These are phyloP conservation scores for Rutilus rutilus DNA, from an alignment of 2,113 vertebrate genomes.

Conservation along the genomic window DNA sequence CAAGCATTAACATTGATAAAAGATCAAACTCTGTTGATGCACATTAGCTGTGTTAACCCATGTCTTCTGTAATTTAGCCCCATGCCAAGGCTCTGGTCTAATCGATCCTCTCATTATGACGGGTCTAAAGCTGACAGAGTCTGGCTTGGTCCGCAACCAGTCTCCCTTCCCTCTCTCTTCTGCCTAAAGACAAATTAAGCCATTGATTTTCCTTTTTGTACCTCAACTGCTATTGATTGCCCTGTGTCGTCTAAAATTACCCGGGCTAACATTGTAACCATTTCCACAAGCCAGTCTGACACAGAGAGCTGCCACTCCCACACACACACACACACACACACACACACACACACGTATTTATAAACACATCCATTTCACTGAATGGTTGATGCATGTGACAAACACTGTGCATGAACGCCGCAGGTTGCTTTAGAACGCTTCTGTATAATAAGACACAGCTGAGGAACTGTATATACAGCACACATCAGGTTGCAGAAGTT, in stretches of 20 bases:
- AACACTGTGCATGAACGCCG: neutral
- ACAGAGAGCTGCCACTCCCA: neutral
- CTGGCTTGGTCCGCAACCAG: neutral
- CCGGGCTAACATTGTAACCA: conserved; percentile 47
- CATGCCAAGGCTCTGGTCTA: neutral
- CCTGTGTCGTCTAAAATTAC: conserved; percentile 56
- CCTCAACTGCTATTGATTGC: conserved; percentile 60
- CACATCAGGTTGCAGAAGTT: neutral
- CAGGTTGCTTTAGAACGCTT: neutral
- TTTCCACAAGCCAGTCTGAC: conserved; percentile 44
- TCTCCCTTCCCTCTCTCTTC: neutral
- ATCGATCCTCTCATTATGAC: conserved; percentile 41
- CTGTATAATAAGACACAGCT: neutral
- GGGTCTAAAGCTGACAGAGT: neutral
- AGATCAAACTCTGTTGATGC: neutral
- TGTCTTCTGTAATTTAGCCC: neutral
- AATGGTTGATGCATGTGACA: neutral
- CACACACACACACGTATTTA: neutral
- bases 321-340: neutral
- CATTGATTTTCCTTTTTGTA: conserved; percentile 57
- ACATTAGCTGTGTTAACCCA: neutral
- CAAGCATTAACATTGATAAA: neutral
- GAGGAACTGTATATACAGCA: neutral
- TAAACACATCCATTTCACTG: neutral
- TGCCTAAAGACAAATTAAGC: conserved; percentile 59